Percentiles rank a stretch among this genome's conserved stretches.
phyloP scores from a whole-genome alignment of 2,888 invertebrate species.

The Cepaea hortensis region DNA sequence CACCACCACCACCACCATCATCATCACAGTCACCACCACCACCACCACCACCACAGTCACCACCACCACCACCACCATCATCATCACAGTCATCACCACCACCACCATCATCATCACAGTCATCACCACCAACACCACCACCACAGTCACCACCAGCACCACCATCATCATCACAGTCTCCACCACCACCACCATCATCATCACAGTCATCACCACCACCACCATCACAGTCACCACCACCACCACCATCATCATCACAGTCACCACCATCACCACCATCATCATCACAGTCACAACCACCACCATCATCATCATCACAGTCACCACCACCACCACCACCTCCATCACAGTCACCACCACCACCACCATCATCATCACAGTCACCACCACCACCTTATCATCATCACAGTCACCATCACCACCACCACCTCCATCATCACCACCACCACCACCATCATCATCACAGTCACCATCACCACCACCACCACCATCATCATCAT shows the following conservation, averaged over 20 bases:
- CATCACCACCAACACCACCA: too few species aligned
- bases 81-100: neutral
- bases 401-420: conserved; percentile 10
- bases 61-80: too few species aligned
- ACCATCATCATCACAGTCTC: too few species aligned
- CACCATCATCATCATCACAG: neutral
- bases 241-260: too few species aligned
- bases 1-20: too few species aligned
- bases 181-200: too few species aligned
- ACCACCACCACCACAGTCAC: too few species aligned
- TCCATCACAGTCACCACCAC: neutral
- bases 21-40: too few species aligned
- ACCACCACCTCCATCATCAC: neutral
- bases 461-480: neutral
- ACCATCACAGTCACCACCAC: neutral
- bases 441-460: neutral
- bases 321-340: neutral
- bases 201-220: too few species aligned
- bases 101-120: neutral
- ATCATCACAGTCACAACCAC: too few species aligned
- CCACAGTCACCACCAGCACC: too few species aligned
- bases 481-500: neutral
- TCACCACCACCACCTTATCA: too few species aligned
- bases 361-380: conserved; percentile 2
- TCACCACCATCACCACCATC: neutral